A percentile compares a stretch with the other conserved stretches of the same genome.
Evolutionary conservation across 2,113 vertebrate genomes (phyloP).

Genomic region (Sciurus niger): DNA sequence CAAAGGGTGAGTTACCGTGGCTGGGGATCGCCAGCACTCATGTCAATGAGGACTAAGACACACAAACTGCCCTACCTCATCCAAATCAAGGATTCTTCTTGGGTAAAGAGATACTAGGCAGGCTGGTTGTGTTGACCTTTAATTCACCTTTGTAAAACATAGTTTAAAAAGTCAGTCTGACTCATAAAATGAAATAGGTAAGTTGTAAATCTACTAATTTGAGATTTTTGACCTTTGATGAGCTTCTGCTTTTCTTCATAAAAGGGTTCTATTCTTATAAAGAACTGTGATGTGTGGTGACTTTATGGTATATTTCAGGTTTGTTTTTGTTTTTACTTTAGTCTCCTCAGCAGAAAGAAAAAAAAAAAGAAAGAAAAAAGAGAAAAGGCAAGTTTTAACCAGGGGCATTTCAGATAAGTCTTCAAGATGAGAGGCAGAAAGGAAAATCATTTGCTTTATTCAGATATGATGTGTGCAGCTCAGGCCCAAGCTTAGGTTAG

Average conservation of each 20-base stretch:
- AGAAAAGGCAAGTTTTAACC: constrained; percentile 57
- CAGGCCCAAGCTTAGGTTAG: background rate
- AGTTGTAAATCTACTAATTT: constrained; percentile 74
- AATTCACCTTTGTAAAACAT: constrained; percentile 58
- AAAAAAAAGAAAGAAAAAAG: background rate
- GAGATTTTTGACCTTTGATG: constrained; percentile 63
- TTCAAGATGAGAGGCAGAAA: background rate
- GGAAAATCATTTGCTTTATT: background rate
- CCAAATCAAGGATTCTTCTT: background rate
- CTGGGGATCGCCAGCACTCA: background rate
- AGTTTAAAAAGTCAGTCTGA: constrained; percentile 46
- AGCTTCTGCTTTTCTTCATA: constrained; percentile 56
- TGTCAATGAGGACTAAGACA: background rate
- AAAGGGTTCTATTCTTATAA: constrained; percentile 68
- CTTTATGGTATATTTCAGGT: constrained; percentile 66
- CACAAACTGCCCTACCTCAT: background rate
- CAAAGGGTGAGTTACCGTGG: background rate
- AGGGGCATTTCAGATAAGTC: constrained; percentile 52
- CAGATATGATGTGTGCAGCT: constrained; percentile 58
- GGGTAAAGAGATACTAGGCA: background rate
- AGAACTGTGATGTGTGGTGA: constrained; percentile 77
- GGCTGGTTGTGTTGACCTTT: background rate
- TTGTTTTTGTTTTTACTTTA: constrained; percentile 27
- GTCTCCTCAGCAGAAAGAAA: constrained; percentile 59
- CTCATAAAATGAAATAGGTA: constrained; percentile 54